A percentile compares a stretch with the other conserved stretches of the same genome.
phyloP scores from a whole-genome alignment of 2,888 invertebrate genomes.

The Drosophila robusta region DNA sequence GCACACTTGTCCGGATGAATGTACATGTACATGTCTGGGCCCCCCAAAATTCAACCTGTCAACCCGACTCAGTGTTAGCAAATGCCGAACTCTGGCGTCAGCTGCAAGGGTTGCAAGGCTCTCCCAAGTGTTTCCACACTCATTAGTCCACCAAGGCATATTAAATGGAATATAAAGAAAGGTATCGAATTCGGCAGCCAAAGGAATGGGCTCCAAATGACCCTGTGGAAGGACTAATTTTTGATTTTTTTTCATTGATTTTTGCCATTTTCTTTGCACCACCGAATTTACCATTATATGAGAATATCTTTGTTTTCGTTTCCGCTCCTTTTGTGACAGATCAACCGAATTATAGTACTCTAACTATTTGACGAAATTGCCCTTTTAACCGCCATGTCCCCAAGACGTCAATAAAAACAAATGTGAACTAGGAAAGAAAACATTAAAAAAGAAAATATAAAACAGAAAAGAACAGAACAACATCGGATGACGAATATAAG shows the following conservation, averaged over 20 bases:
- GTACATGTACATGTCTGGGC: conserved; percentile 7
- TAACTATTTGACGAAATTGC: conserved; percentile 13
- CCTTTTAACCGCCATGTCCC: conserved; percentile 6
- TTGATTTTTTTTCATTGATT: too few relatives aligned
- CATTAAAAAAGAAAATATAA: not conserved
- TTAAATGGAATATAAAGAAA: not conserved
- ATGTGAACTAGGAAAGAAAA: conserved; percentile 13
- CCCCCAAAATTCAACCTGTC: conserved; percentile 21
- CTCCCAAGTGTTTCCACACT: not conserved
- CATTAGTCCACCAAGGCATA: too few relatives aligned
- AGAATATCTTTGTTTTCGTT: not conserved
- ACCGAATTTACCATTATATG: not conserved
- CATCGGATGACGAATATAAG: not conserved
- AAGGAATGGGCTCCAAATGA: too few relatives aligned
- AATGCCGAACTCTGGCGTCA: conserved; percentile 1
- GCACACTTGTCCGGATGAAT: conserved; percentile 15
- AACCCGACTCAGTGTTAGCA: conserved; percentile 22
- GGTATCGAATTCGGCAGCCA: too few relatives aligned
- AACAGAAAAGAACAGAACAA: too few relatives aligned
- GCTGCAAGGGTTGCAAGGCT: conserved; percentile 2
- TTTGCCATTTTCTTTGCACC: not conserved
- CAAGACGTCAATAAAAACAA: conserved; percentile 22
- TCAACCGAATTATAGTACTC: conserved; percentile 8
- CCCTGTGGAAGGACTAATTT: too few relatives aligned
- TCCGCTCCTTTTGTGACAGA: not conserved